Evolutionary conservation across 2,888 invertebrate species (phyloP), one percentile per base, ranked within the genome.

Genomic region (Elmis aenea): DNA sequence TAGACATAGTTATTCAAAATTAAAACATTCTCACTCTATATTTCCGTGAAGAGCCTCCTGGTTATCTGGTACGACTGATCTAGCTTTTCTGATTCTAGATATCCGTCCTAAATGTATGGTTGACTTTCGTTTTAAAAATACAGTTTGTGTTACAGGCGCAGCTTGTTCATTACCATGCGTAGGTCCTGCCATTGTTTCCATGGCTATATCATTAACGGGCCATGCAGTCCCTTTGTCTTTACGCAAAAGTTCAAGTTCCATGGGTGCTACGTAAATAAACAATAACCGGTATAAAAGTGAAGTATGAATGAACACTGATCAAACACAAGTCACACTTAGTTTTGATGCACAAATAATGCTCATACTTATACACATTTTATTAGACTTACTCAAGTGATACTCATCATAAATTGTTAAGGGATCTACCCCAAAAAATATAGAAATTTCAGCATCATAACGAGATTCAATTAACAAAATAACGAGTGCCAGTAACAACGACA

Each of bases 351-450:
- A n/a, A n/a, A n/a, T n/a, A n/a, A n/a, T n/a, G n/a, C n/a, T n/a
- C n/a, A n/a, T n/a, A n/a, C n/a, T n/a, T n/a, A n/a, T n/a, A n/a
- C n/a, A n/a, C n/a, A 18, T 24, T 21, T n/a, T 3, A 5, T 13
- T 16, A 8, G 29, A 57, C 65, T 62, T 62, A 74, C 73, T 64
- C 16, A 68, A 48, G 45, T 71, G 63, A 25, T 59, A 63, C 54
- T 74, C 73, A 37, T 75, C 73, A 32, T 71, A 70, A 47, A 67
- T 67, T 21, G 64, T 61, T 5, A 75, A 57, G 3, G 73, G 72
- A 54, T 75, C 73, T 9, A 73, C 60, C 1, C 71, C 73, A 50
- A 76, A 73, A 50, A 73, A 72, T 6, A 59, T 52, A 25, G 70
- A 65, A 5, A 73, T 54, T 21, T 61, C 54, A 27, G 71, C 68